phyloP scores from a whole-genome alignment of 2,888 invertebrate species.

The Cerastis leucographa region DNA sequence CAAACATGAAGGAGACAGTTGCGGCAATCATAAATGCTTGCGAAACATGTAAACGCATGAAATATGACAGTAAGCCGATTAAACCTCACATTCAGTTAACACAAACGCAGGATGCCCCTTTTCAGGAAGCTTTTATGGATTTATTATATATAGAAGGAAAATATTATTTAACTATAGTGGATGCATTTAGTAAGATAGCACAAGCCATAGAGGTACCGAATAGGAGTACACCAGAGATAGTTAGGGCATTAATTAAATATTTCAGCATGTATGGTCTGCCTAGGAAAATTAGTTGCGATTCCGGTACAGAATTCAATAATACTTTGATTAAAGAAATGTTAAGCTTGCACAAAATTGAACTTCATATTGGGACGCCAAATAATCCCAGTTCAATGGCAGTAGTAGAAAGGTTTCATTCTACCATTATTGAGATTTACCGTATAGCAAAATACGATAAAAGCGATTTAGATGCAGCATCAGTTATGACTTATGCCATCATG shows the following conservation, averaged over 20 bases:
- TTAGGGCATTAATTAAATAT: background rate
- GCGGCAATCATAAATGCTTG: too few relatives aligned
- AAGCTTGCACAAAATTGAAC: conserved; percentile 1
- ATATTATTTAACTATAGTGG: background rate
- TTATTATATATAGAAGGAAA: background rate
- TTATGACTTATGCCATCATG: conserved; percentile 4
- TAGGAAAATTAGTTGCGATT: background rate
- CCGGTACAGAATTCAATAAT: background rate
- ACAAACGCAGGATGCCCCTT: background rate
- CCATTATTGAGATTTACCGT: background rate
- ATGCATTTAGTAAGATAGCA: background rate
- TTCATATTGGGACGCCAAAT: background rate
- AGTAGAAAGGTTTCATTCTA: background rate
- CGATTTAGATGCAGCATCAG: background rate
- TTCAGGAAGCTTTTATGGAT: background rate
- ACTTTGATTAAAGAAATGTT: background rate
- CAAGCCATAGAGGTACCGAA: background rate
- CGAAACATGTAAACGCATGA: too few relatives aligned
- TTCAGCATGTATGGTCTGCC: background rate
- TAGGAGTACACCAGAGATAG: background rate
- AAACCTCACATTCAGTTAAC: background rate
- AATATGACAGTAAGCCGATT: too few relatives aligned
- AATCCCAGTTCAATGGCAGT: background rate
- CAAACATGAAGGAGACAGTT: too few relatives aligned
- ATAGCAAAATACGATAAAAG: background rate